phyloP scores from a whole-genome alignment of 1,140 invertebrate species.

The Cyrtorhinus lividipennis region DNA sequence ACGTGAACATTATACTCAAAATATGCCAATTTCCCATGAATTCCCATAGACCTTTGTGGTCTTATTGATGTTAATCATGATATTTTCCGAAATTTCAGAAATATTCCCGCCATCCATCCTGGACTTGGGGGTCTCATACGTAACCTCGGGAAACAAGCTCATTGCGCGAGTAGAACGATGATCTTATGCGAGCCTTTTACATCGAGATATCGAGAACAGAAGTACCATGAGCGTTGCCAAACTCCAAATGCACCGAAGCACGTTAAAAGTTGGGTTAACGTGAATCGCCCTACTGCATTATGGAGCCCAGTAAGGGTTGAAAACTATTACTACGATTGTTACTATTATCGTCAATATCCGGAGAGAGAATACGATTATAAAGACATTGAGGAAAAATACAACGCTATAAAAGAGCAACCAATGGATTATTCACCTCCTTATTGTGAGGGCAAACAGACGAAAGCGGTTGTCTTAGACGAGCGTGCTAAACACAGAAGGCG shows the following conservation, averaged over 20 bases:
- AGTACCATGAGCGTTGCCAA: background rate
- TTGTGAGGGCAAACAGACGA: too few relatives aligned
- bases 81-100: too few relatives aligned
- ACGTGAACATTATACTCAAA: too few relatives aligned
- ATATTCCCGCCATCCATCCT: background rate
- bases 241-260: too few relatives aligned
- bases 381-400: background rate
- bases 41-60: too few relatives aligned
- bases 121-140: background rate
- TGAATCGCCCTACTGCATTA: background rate
- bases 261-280: background rate
- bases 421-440: too few relatives aligned
- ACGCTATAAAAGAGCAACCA: too few relatives aligned
- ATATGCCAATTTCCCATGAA: too few relatives aligned
- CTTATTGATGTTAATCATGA: too few relatives aligned
- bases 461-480: too few relatives aligned
- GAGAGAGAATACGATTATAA: background rate
- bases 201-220: background rate
- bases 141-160: background rate
- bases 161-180: background rate
- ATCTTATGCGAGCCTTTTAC: background rate
- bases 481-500: too few relatives aligned
- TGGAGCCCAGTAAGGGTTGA: background rate
- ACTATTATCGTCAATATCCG: background rate
- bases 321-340: background rate